phyloP scores from a whole-genome alignment of 2,113 vertebrate genomes.

The Naja naja region DNA sequence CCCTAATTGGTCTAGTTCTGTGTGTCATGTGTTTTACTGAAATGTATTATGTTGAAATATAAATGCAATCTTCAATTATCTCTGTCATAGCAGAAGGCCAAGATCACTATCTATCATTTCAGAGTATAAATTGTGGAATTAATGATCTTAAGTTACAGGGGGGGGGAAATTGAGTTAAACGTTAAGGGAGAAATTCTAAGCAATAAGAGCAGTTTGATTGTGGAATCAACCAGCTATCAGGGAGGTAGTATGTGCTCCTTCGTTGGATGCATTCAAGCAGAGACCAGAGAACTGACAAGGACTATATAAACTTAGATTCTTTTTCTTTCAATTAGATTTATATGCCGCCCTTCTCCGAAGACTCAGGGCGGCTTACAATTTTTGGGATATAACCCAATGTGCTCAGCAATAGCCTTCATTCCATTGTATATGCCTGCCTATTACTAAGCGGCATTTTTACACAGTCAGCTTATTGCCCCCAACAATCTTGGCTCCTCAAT shows the following conservation, averaged over 20 bases:
- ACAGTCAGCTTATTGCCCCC: too few relatives aligned
- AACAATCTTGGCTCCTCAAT: too few relatives aligned
- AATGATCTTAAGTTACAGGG: neutral
- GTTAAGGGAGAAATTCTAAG: neutral
- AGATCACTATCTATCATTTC: neutral
- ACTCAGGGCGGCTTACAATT: too few relatives aligned
- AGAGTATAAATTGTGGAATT: neutral
- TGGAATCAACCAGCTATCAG: neutral
- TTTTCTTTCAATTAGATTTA: too few relatives aligned
- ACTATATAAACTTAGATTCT: neutral
- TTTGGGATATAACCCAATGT: too few relatives aligned
- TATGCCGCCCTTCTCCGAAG: too few relatives aligned
- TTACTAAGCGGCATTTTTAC: too few relatives aligned
- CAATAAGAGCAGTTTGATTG: neutral
- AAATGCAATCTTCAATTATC: neutral
- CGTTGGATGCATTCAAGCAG: neutral
- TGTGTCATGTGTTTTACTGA: neutral
- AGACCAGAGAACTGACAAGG: neutral
- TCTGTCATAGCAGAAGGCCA: neutral
- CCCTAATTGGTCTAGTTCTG: neutral
- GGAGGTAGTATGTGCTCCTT: neutral
- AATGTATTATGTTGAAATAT: neutral
- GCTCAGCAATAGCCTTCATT: too few relatives aligned
- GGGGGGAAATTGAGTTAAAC: neutral
- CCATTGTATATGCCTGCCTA: too few relatives aligned